Base-by-base conservation (phyloP, 2,113 vertebrate genomes). In the Himantopus leucocephalus region DNA sequence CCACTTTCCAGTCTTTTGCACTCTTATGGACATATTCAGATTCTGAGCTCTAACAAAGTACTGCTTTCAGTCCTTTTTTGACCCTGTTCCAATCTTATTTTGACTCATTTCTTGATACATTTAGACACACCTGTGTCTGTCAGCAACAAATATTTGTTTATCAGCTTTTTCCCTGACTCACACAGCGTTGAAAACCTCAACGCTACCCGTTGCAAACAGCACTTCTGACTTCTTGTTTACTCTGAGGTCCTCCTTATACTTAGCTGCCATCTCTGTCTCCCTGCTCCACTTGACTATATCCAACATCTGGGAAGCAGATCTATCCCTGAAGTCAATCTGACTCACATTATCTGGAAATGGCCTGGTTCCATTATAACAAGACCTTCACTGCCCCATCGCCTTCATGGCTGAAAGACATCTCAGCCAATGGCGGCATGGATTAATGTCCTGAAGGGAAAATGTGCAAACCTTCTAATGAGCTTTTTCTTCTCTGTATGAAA, bases 241-340 rank as follows among this genome's bases (percentile, higher is more conserved):
- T 68, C 74, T 52, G 77, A 79, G 48, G 47, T 72, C 91, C 93
- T 91, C 74, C 77, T 88, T 74, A 15, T 21, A 27, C 48, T 73
- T 82, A 88, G 74, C 92, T 92, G 79, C 92, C 95, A 96, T 59
- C 74, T 85, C 83, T 20, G 50, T 30, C 86, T 95, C 91, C 76
- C 35, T 66, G 74, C 92, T 96, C 93, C 92, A 88, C 85, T 97
- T 92, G 84, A 84, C 85, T 94, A 53, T n/a, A 22, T 39, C 75
- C 85, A 91, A 91, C 96, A 97, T 97, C 96, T 97, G 97, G 97
- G 92, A 93, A 96, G 81, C 96, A 97, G 97, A 97, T 82, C 92
- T 85, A 72, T 9, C 87, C 88, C 96, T 90, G 75, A 91, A 95
- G 86, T 85, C 95, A 97, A 92, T 96, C 90, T 97, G 96, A 93